Percentiles rank a stretch among this genome's conserved stretches.
Evolutionary conservation across 2,888 invertebrate species (phyloP).

Genomic region (Athripsodes cinereus): DNA sequence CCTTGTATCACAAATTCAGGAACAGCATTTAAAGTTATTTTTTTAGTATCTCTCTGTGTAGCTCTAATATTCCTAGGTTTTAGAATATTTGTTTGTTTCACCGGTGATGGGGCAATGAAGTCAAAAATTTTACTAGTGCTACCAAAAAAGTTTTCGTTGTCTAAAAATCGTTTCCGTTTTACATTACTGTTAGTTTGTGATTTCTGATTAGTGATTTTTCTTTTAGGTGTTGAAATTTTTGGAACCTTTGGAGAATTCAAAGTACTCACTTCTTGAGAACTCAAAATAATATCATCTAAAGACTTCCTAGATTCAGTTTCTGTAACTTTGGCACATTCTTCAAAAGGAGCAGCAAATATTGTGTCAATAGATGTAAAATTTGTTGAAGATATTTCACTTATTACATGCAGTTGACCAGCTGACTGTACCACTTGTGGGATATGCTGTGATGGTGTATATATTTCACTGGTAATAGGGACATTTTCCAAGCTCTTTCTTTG

Average conservation of each 20-base stretch:
- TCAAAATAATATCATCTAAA: conserved; percentile 23
- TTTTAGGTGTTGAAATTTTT: conserved; percentile 12
- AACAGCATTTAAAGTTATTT: background rate
- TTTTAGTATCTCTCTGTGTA: background rate
- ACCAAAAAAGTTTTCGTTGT: background rate
- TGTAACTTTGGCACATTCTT: conserved; percentile 1
- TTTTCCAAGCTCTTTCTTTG: background rate
- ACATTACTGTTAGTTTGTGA: background rate
- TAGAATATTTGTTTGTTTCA: background rate
- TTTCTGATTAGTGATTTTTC: conserved; percentile 10
- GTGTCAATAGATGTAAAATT: conserved; percentile 12
- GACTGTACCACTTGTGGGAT: too few species aligned
- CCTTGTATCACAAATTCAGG: background rate
- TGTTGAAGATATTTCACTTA: background rate
- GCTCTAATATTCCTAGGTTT: background rate
- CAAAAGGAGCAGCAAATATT: conserved; percentile 11
- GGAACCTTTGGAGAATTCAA: conserved; percentile 1
- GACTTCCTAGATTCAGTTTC: conserved; percentile 12
- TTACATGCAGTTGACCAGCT: background rate
- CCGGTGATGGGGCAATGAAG: background rate
- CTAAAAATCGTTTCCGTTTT: background rate
- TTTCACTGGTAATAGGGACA: too few species aligned
- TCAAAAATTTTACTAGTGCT: background rate
- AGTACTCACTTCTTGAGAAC: conserved; percentile 32
- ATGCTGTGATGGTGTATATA: too few species aligned